Evolutionary conservation across 2,888 invertebrate species (phyloP).

Genomic region (Drosophila basisetae): DNA sequence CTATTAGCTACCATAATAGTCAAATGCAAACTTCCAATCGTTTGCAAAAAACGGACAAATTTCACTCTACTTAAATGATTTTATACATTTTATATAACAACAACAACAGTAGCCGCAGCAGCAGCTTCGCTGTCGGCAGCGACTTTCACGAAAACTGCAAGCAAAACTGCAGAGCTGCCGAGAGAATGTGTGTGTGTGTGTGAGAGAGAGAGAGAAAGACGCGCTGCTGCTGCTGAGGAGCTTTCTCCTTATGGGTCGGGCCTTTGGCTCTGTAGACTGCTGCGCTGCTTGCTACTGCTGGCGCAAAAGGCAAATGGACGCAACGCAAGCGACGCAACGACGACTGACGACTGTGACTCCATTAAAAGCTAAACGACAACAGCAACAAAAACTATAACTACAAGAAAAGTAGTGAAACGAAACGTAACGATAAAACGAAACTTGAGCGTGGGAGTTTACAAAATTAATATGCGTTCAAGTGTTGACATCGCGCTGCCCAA

Average conservation of each 20-base stretch:
- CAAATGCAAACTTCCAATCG: constrained; percentile 49
- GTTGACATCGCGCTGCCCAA: constrained; percentile 60
- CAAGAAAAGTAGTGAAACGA: constrained; percentile 42
- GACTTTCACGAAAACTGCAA: constrained; percentile 81
- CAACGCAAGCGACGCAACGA: constrained; percentile 58
- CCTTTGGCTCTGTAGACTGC: constrained; percentile 34
- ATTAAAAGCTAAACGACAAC: constrained; percentile 53
- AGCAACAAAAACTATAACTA: constrained; percentile 24
- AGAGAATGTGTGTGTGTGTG: not conserved
- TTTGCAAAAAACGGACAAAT: constrained; percentile 59
- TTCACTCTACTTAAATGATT: constrained; percentile 80
- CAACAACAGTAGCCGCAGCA: constrained; percentile 26
- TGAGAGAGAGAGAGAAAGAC: constrained; percentile 10
- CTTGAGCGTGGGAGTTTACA: constrained; percentile 78
- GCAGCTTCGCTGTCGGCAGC: constrained; percentile 28
- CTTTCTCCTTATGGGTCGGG: constrained; percentile 70
- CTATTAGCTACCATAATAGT: constrained; percentile 28
- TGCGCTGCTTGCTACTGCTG: constrained; percentile 16
- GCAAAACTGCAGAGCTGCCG: constrained; percentile 66
- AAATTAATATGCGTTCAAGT: constrained; percentile 78
- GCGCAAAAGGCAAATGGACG: constrained; percentile 70
- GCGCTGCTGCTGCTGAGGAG: constrained; percentile 55
- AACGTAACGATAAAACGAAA: constrained; percentile 56
- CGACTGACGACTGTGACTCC: constrained; percentile 26
- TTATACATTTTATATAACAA: constrained; percentile 75